Evolutionary conservation across 1,140 invertebrate genomes (phyloP).

Genomic region (Leptoteleia sp.): DNA sequence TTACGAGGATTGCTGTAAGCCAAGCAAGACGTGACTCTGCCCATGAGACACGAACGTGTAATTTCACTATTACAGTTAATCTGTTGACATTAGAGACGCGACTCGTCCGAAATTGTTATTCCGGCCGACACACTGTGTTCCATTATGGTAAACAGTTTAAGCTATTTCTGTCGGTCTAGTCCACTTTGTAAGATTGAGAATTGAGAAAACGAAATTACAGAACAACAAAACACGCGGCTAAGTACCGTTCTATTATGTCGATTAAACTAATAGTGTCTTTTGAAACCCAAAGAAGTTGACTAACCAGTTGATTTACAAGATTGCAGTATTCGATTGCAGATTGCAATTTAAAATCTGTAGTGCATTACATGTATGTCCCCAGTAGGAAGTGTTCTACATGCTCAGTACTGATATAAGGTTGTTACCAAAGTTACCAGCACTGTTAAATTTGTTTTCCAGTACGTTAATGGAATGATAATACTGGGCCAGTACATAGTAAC

Average conservation of each 20-base stretch:
- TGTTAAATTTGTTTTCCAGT: no score
- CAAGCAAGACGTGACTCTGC: slow-evolving; percentile 70
- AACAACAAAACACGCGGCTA: slow-evolving; percentile 17
- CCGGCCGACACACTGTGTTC: slow-evolving; percentile 43
- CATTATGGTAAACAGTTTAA: slow-evolving; percentile 79
- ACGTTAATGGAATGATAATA: no score
- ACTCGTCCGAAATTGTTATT: slow-evolving; percentile 73
- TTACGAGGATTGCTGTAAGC: slow-evolving; percentile 69
- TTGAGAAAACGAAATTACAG: slow-evolving; percentile 3
- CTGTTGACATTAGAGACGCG: slow-evolving; percentile 80
- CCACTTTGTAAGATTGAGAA: no score
- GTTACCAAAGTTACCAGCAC: no score
- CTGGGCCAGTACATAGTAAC: no score
- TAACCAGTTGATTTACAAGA: no score
- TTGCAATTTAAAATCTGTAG: no score
- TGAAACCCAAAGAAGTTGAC: no score
- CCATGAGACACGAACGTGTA: slow-evolving; percentile 77
- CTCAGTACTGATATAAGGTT: no score
- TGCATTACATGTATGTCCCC: no score
- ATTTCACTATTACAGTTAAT: slow-evolving; percentile 81
- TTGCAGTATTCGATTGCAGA: no score
- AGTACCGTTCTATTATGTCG: slow-evolving; percentile 37
- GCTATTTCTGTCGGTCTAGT: slow-evolving; percentile 68
- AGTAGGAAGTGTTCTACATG: no score
- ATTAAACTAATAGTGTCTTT: slow-evolving; percentile 74